phyloP scores from a whole-genome alignment of 1,140 invertebrate genomes.

The Andricus grossulariae region DNA sequence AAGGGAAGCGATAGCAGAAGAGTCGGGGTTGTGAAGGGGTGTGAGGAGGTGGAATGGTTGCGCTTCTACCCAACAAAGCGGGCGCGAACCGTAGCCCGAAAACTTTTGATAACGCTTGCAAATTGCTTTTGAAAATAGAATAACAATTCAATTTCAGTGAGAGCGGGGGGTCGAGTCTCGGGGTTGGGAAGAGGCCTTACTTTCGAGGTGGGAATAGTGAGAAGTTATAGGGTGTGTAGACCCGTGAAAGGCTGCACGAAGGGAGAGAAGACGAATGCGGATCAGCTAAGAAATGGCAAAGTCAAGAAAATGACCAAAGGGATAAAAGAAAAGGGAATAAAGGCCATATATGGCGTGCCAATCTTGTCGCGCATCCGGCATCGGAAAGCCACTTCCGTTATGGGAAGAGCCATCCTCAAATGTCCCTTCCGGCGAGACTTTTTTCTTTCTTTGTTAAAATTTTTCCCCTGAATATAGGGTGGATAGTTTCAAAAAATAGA shows the following conservation, averaged over 20 bases:
- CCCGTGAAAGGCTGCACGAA: not conserved
- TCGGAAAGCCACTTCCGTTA: constrained; percentile 25
- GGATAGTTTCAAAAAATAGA: not conserved
- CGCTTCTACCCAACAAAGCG: constrained; percentile 20
- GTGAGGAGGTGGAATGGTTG: constrained; percentile 30
- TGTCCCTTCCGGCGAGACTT: constrained; percentile 5
- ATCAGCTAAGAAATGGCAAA: constrained; percentile 17
- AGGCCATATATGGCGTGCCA: constrained; percentile 22
- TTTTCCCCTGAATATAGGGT: not conserved
- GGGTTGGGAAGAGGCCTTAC: constrained; percentile 31
- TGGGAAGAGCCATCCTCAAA: constrained; percentile 20
- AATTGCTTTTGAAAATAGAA: constrained; percentile 72
- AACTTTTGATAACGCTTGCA: constrained; percentile 71
- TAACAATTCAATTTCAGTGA: constrained; percentile 68
- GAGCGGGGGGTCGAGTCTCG: constrained; percentile 26
- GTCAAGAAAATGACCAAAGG: not conserved
- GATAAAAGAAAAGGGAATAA: not conserved
- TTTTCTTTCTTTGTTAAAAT: constrained; percentile 10
- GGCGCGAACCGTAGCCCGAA: constrained; percentile 54
- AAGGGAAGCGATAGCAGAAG: not conserved
- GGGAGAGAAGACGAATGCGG: not conserved
- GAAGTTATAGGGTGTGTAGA: constrained; percentile 24
- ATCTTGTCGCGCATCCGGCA: constrained; percentile 25
- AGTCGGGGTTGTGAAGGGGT: constrained; percentile 7
- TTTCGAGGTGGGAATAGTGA: constrained; percentile 14